Conservation (phyloP, 2,888 invertebrate species). For the Entomobrya proxima region DNA sequence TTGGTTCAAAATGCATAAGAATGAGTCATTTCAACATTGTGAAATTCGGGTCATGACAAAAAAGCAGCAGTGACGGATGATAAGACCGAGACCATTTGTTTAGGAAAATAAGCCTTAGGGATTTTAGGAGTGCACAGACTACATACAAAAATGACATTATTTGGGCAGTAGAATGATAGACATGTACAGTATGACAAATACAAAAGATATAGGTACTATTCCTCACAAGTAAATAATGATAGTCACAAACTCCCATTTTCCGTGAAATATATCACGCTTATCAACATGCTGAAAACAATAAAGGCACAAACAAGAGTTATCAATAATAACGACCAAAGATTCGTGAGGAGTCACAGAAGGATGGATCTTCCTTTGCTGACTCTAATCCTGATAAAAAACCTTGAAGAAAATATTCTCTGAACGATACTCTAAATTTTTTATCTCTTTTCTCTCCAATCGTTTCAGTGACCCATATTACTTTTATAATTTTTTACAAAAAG, state of each 20-base stretch:
- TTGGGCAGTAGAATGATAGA: background rate
- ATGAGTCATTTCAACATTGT: too few species aligned
- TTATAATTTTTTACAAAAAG: background rate
- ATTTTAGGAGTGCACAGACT: background rate
- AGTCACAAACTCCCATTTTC: slow-evolving; percentile 2
- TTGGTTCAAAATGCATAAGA: too few species aligned
- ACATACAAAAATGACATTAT: background rate
- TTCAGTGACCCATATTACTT: slow-evolving; percentile 43
- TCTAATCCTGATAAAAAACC: slow-evolving; percentile 61
- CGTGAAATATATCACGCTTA: slow-evolving; percentile 45
- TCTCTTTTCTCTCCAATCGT: background rate
- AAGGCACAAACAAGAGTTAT: slow-evolving; percentile 31
- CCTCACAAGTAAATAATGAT: background rate
- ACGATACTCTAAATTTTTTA: slow-evolving; percentile 14
- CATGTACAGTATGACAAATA: background rate
- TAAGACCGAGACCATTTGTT: slow-evolving; percentile 55
- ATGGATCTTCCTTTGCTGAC: slow-evolving; percentile 52
- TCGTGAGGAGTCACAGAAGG: slow-evolving; percentile 6
- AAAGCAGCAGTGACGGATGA: slow-evolving; percentile 17
- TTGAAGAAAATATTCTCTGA: background rate
- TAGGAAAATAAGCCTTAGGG: slow-evolving; percentile 21
- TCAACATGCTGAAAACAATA: slow-evolving; percentile 42
- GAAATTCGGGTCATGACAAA: background rate
- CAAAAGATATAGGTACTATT: background rate
- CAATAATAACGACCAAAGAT: background rate